Conservation (phyloP, 2,888 invertebrate species). For the Hypomecis atomaria region DNA sequence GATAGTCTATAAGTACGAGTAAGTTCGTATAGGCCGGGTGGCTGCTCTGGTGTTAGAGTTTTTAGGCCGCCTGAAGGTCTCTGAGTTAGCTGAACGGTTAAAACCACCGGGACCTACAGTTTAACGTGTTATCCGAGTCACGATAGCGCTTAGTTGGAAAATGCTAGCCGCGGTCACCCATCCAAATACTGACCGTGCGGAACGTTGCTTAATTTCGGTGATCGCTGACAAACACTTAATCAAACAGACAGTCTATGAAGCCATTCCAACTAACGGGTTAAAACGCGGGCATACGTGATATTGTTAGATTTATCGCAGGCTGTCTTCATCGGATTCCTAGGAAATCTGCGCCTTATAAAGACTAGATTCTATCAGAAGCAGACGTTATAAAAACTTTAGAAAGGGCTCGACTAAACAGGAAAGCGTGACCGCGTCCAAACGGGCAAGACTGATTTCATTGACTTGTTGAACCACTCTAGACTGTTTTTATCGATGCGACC, state of each 20-base stretch:
- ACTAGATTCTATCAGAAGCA: conserved; percentile 6
- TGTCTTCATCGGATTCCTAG: conserved; percentile 3
- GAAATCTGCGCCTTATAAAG: conserved; percentile 10
- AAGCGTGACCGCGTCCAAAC: conserved; percentile 50
- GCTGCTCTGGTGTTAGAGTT: no score
- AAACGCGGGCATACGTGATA: not conserved
- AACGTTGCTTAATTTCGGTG: no score
- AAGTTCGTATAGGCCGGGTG: no score
- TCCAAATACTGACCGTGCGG: no score
- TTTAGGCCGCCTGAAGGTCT: no score
- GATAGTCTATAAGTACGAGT: no score
- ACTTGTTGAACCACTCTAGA: conserved; percentile 38
- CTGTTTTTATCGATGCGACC: conserved; percentile 39
- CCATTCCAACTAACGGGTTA: conserved; percentile 13
- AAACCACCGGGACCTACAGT: no score
- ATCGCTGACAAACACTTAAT: no score
- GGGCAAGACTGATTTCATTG: conserved; percentile 43
- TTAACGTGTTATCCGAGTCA: no score
- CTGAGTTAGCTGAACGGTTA: no score
- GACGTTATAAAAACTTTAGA: conserved; percentile 19
- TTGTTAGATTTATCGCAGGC: conserved; percentile 1
- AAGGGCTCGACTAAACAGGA: conserved; percentile 48
- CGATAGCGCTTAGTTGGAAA: no score
- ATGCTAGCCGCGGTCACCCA: no score
- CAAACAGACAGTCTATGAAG: conserved; percentile 9